A percentile compares a stretch with the other conserved stretches of the same genome.
Conservation (phyloP, 2,113 vertebrate genomes). For the Phalacrocorax brasilianus region DNA sequence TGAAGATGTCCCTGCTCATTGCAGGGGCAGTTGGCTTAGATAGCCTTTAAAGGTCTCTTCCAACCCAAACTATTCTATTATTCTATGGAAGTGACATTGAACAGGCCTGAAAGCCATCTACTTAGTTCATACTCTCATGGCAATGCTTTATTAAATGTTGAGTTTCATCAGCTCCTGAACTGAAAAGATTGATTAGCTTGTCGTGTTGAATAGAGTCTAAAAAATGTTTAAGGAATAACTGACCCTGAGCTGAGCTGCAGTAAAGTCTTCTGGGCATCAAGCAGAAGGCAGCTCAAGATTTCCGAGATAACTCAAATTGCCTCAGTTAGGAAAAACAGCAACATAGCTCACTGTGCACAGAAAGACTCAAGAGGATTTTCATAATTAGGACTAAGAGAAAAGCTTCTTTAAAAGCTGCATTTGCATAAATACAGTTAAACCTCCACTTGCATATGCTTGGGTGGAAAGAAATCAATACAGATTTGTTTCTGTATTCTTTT, state of each 20-base stretch:
- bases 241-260: constrained; percentile 63
- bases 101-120: constrained; percentile 67
- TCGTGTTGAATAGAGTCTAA: constrained; percentile 78
- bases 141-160: constrained; percentile 73
- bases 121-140: constrained; percentile 70
- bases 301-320: constrained; percentile 65
- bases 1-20: not conserved
- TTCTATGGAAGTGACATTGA: constrained; percentile 14
- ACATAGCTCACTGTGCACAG: constrained; percentile 14
- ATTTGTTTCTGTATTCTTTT: constrained; percentile 13
- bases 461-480: not conserved
- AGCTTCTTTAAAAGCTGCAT: constrained; percentile 57
- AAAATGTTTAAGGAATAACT: constrained; percentile 78
- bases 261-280: constrained; percentile 61
- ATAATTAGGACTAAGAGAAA: constrained; percentile 66
- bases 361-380: constrained; percentile 63
- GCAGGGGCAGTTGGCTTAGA: not conserved
- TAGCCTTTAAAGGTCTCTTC: not conserved
- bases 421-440: constrained; percentile 50
- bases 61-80: not conserved
- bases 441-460: not conserved
- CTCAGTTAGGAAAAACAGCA: constrained; percentile 51
- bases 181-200: constrained; percentile 83
- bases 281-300: constrained; percentile 67
- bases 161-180: constrained; percentile 75